Conservation (phyloP, 2,888 invertebrate species). For the Cosmorhoe ocellata region DNA sequence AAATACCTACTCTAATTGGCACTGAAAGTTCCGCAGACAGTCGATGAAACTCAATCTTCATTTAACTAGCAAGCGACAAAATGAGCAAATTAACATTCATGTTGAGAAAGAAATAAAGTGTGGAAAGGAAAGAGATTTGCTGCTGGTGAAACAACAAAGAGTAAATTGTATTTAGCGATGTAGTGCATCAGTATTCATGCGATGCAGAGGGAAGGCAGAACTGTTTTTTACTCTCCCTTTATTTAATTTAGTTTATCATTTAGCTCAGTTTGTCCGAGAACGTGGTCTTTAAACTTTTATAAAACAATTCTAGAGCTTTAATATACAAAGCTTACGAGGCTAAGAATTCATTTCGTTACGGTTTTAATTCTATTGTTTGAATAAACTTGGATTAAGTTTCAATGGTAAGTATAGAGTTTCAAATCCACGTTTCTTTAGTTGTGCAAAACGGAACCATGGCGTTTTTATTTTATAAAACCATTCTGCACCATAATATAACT, state of each 20-base stretch:
- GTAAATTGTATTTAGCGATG: slow-evolving; percentile 47
- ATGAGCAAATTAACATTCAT: slow-evolving; percentile 65
- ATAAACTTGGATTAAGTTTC: slow-evolving; percentile 23
- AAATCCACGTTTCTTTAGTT: slow-evolving; percentile 11
- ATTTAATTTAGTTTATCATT: slow-evolving; percentile 26
- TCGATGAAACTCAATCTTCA: slow-evolving; percentile 45
- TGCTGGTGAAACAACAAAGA: slow-evolving; percentile 49
- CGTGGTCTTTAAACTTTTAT: slow-evolving; percentile 22
- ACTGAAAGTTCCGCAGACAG: slow-evolving; percentile 26
- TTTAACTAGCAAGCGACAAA: slow-evolving; percentile 48
- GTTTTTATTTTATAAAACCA: neutral
- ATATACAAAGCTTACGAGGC: slow-evolving; percentile 17
- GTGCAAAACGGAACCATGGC: slow-evolving; percentile 1
- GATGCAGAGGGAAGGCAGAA: slow-evolving; percentile 18
- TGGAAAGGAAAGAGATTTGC: slow-evolving; percentile 51
- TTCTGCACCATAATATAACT: neutral
- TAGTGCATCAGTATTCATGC: slow-evolving; percentile 27
- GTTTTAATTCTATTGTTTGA: slow-evolving; percentile 26
- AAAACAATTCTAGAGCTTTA: slow-evolving; percentile 25
- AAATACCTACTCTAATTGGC: slow-evolving; percentile 28
- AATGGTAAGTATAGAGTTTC: slow-evolving; percentile 15
- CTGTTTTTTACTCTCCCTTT: slow-evolving; percentile 22
- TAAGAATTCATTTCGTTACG: slow-evolving; percentile 25
- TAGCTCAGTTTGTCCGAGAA: slow-evolving; percentile 19
- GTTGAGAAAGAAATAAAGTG: slow-evolving; percentile 44